Evolutionary conservation across 2,888 invertebrate genomes (phyloP).

Genomic region (Melieria crassipennis): DNA sequence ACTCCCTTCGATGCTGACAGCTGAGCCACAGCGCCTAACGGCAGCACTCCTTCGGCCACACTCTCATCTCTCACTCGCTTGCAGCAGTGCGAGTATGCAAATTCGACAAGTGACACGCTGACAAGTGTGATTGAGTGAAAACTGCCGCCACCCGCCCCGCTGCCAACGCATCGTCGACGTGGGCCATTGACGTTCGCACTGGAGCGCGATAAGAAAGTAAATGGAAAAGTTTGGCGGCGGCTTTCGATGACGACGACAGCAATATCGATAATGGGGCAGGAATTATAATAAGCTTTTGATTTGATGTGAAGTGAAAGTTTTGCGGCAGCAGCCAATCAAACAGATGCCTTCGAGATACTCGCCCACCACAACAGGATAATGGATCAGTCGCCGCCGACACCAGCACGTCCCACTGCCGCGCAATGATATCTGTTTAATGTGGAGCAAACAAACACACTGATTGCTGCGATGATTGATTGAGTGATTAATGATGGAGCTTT

Average conservation of each 20-base stretch:
- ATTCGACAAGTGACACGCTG: constrained; percentile 61
- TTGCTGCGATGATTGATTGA: constrained; percentile 58
- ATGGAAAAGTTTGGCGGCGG: constrained; percentile 46
- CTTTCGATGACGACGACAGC: background rate
- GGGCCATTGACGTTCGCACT: constrained; percentile 8
- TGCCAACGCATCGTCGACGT: constrained; percentile 14
- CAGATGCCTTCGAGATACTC: constrained; percentile 21
- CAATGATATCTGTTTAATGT: constrained; percentile 35
- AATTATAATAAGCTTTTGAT: constrained; percentile 23
- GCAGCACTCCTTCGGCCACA: background rate
- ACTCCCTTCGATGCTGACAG: background rate
- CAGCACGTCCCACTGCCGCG: background rate
- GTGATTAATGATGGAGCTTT: constrained; percentile 57
- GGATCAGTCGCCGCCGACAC: constrained; percentile 33
- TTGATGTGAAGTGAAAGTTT: constrained; percentile 18
- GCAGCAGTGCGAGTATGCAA: constrained; percentile 45
- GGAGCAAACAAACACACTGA: constrained; percentile 34
- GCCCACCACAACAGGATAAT: constrained; percentile 47
- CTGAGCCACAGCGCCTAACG: background rate
- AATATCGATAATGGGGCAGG: background rate
- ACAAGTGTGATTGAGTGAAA: constrained; percentile 58
- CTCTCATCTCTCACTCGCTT: background rate
- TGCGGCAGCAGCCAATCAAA: background rate
- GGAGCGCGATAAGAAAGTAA: constrained; percentile 47
- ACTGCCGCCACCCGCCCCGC: constrained; percentile 41